Conservation (phyloP, 92 coral and sea anemone genomes). For the Umimayanthus chanpuru region DNA sequence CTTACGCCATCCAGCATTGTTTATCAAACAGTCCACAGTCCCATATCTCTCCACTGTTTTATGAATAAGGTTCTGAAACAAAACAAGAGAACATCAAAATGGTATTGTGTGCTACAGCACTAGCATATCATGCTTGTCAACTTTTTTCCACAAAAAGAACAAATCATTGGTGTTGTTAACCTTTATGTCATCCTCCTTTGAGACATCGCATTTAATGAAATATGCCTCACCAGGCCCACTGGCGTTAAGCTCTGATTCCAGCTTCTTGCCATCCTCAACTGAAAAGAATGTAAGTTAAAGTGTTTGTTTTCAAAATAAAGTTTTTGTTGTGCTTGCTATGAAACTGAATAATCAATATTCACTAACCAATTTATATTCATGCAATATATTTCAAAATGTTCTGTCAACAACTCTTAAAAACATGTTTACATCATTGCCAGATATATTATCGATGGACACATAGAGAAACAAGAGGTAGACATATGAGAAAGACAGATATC, state of each 20-base stretch:
- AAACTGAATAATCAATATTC: no score
- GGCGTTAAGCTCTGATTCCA: constrained; percentile 77
- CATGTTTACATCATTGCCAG: no score
- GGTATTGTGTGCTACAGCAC: no score
- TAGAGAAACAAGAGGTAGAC: no score
- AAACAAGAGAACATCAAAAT: background rate
- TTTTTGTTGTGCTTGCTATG: no score
- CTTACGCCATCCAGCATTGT: constrained; percentile 99
- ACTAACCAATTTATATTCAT: no score
- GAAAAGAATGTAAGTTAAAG: no score
- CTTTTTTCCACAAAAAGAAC: background rate
- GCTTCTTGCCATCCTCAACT: constrained; percentile 81
- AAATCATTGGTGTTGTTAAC: constrained; percentile 31
- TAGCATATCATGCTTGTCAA: no score
- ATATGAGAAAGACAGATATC: background rate
- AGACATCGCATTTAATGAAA: constrained; percentile 85
- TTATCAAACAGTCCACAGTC: constrained; percentile 80
- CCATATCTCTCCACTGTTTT: constrained; percentile 93
- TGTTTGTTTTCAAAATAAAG: background rate
- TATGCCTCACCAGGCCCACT: constrained; percentile 83
- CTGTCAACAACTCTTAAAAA: no score
- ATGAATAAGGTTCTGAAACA: constrained; percentile 76
- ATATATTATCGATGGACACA: no score
- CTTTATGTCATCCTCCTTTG: constrained; percentile 88
- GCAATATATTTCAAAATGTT: no score